phyloP scores from a whole-genome alignment of 2,113 vertebrate species.

The Hippoglossus stenolepis region DNA sequence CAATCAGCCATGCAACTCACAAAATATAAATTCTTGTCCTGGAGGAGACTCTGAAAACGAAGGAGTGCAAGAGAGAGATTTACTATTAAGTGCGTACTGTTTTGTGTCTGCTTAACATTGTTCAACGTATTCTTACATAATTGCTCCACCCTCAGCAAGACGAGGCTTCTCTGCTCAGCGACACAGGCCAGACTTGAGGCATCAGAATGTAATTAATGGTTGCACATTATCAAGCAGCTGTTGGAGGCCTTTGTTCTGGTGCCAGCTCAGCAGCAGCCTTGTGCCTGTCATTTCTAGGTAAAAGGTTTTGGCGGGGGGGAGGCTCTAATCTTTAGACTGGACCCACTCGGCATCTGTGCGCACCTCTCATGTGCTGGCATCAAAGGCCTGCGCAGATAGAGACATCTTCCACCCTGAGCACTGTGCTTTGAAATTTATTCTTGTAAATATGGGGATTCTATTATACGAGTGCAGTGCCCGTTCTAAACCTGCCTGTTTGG shows the following conservation, averaged over 20 bases:
- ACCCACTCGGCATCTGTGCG: slow-evolving; percentile 49
- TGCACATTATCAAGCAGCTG: slow-evolving; percentile 78
- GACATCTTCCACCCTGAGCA: neutral
- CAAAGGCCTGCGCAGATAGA: slow-evolving; percentile 31
- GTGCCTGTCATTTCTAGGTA: slow-evolving; percentile 54
- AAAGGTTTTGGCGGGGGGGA: slow-evolving; percentile 18
- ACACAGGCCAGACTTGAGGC: slow-evolving; percentile 69
- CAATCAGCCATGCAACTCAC: slow-evolving; percentile 11
- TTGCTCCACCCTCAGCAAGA: slow-evolving; percentile 34
- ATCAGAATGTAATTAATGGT: slow-evolving; percentile 77
- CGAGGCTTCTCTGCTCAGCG: slow-evolving; percentile 42
- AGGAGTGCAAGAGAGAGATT: slow-evolving; percentile 15
- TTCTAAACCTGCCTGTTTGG: no score
- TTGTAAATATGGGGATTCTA: slow-evolving; percentile 8
- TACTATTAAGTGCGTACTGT: slow-evolving; percentile 20
- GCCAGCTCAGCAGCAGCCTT: slow-evolving; percentile 60
- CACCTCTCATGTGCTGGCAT: slow-evolving; percentile 44
- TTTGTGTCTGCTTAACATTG: slow-evolving; percentile 52
- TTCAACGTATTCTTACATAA: slow-evolving; percentile 65
- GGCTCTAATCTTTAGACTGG: slow-evolving; percentile 42
- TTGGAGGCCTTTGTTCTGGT: slow-evolving; percentile 72
- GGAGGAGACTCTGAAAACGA: slow-evolving; percentile 12
- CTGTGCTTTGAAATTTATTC: slow-evolving; percentile 14
- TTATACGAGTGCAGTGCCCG: neutral
- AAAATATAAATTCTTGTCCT: slow-evolving; percentile 21